These are phyloP conservation scores for Indri indri DNA, from an alignment of 2,113 vertebrate genomes.

Conservation along the genomic window DNA sequence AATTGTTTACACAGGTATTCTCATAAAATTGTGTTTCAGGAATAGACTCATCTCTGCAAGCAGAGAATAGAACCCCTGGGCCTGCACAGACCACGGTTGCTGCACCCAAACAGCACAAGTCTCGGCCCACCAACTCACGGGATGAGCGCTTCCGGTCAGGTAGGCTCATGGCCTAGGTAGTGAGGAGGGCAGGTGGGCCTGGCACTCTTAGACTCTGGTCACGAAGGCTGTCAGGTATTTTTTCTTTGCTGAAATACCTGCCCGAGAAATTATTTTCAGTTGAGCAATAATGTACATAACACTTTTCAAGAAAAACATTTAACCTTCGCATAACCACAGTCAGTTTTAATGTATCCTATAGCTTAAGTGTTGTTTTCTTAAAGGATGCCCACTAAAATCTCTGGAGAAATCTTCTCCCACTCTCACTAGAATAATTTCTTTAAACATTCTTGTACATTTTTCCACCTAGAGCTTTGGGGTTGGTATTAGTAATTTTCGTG, in stretches of 20 bases:
- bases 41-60: slow-evolving; percentile 93
- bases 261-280: background rate
- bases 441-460: background rate
- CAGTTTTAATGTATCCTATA: background rate
- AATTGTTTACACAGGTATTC: background rate
- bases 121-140: slow-evolving; percentile 88
- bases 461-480: background rate
- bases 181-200: too few relatives aligned
- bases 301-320: background rate
- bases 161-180: slow-evolving; percentile 73
- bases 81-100: slow-evolving; percentile 83
- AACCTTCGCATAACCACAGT: background rate
- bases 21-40: slow-evolving; percentile 84
- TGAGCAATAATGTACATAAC: background rate
- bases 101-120: slow-evolving; percentile 88
- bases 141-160: slow-evolving; percentile 97
- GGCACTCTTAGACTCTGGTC: background rate
- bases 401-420: background rate
- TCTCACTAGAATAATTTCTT: background rate
- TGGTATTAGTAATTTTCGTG: background rate
- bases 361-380: background rate
- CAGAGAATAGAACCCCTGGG: slow-evolving; percentile 88
- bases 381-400: background rate
- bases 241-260: background rate
- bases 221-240: background rate